phyloP scores from a whole-genome alignment of 2,888 invertebrate genomes.

The Mechanitis mazaeus region DNA sequence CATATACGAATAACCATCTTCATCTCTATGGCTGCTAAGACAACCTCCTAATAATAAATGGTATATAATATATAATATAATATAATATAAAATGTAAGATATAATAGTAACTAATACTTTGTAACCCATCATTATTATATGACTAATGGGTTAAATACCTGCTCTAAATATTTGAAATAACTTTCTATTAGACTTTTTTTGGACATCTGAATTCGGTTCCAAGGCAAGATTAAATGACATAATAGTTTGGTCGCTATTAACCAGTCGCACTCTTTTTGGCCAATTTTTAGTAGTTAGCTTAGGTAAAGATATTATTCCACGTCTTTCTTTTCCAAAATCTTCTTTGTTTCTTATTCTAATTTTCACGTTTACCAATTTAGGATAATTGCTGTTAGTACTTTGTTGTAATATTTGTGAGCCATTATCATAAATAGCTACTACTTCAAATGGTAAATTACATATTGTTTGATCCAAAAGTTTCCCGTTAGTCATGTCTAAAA shows the following conservation, averaged over 20 bases:
- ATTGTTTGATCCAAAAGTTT: slow-evolving; percentile 34
- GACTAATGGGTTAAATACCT: slow-evolving; percentile 31
- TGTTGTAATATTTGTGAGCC: slow-evolving; percentile 27
- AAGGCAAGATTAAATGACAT: slow-evolving; percentile 58
- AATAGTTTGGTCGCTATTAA: slow-evolving; percentile 61
- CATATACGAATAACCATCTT: slow-evolving; percentile 44
- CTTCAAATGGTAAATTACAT: slow-evolving; percentile 52
- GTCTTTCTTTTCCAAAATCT: slow-evolving; percentile 30
- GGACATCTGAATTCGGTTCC: slow-evolving; percentile 44
- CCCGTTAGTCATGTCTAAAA: slow-evolving; percentile 37
- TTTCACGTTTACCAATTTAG: slow-evolving; percentile 53
- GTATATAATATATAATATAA: too few relatives aligned
- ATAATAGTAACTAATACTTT: not conserved
- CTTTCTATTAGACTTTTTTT: slow-evolving; percentile 40
- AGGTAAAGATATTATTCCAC: slow-evolving; percentile 42
- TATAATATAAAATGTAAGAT: slow-evolving; percentile 34
- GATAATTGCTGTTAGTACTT: slow-evolving; percentile 32
- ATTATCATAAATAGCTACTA: slow-evolving; percentile 47
- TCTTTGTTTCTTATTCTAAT: slow-evolving; percentile 55
- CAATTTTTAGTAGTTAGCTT: slow-evolving; percentile 32
- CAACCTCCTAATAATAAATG: slow-evolving; percentile 38
- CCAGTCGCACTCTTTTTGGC: slow-evolving; percentile 43
- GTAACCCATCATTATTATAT: not conserved
- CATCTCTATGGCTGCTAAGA: slow-evolving; percentile 43
- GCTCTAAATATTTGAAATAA: slow-evolving; percentile 41